A percentile compares a stretch with the other conserved stretches of the same genome.
Evolutionary conservation across 2,797 vertebrate species (phyloP).

Genomic region (Amazona ochrocephala): DNA sequence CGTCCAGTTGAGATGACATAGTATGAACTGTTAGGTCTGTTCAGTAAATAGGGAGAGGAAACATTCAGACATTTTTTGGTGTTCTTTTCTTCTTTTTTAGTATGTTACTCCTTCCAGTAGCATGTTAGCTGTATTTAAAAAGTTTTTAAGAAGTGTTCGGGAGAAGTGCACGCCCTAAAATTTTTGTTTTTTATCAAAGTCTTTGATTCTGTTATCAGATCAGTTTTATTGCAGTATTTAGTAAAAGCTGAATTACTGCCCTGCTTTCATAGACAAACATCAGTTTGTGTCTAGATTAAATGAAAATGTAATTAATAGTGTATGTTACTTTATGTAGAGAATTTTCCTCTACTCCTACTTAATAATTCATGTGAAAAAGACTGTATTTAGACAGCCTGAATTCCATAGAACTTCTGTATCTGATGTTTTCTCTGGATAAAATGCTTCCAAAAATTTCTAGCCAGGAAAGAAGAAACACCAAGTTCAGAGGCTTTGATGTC

Average conservation of each 20-base stretch:
- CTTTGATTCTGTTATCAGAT: conserved; percentile 1
- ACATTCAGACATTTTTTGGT: neutral
- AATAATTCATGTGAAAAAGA: conserved; percentile 15
- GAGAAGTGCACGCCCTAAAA: neutral
- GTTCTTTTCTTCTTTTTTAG: neutral
- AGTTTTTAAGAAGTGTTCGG: neutral
- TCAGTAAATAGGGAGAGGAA: conserved; percentile 17
- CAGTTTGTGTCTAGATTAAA: neutral
- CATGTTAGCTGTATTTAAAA: neutral
- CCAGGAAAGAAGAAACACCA: neutral
- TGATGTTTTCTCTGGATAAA: conserved; percentile 53
- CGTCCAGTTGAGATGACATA: conserved; percentile 31
- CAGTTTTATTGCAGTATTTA: neutral
- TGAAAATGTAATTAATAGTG: conserved; percentile 8
- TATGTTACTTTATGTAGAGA: neutral
- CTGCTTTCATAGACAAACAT: neutral
- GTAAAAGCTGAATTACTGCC: neutral
- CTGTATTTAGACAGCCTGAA: conserved; percentile 40
- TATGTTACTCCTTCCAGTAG: neutral
- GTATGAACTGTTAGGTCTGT: conserved; percentile 26
- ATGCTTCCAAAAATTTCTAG: conserved; percentile 1
- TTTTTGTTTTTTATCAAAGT: neutral
- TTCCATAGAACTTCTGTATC: conserved; percentile 23
- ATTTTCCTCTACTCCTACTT: neutral
- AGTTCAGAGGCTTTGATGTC: conserved; percentile 26